These are phyloP conservation scores for Anastrepha obliqua DNA, from an alignment of 1,140 invertebrate species.

Conservation along the genomic window DNA sequence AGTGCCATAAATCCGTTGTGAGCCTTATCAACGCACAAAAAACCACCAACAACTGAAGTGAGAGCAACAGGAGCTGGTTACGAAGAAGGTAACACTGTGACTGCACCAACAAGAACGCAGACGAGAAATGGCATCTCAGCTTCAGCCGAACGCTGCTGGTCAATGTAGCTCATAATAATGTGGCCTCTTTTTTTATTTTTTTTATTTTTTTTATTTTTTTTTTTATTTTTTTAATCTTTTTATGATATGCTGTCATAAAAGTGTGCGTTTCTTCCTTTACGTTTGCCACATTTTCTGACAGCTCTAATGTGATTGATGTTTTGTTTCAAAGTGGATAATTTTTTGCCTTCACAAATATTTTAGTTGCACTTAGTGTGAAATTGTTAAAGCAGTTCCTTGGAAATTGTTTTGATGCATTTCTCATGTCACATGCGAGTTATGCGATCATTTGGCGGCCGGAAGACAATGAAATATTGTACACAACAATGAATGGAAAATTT, in stretches of 20 bases:
- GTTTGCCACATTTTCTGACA: slow-evolving; percentile 27
- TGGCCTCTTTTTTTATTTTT: background rate
- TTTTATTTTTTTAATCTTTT: background rate
- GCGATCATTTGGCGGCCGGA: slow-evolving; percentile 13
- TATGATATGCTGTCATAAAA: slow-evolving; percentile 48
- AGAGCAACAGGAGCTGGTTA: no score
- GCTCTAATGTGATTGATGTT: slow-evolving; percentile 48
- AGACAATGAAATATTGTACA: background rate
- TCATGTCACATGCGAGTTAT: slow-evolving; percentile 28
- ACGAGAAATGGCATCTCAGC: background rate
- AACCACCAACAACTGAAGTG: background rate
- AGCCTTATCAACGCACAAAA: slow-evolving; percentile 12
- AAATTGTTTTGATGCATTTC: slow-evolving; percentile 36
- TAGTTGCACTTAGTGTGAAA: slow-evolving; percentile 47
- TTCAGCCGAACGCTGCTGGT: background rate
- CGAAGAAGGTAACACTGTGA: no score
- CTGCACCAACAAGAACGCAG: background rate
- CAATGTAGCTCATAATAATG: background rate
- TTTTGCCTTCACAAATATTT: background rate
- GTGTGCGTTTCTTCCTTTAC: background rate
- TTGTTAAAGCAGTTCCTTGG: background rate
- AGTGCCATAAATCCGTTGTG: slow-evolving; percentile 51
- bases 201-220: background rate
- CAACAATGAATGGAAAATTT: slow-evolving; percentile 36
- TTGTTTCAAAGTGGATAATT: background rate